These are phyloP conservation scores for Strix uralensis DNA, from an alignment of 2,113 vertebrate genomes.

Conservation along the genomic window DNA sequence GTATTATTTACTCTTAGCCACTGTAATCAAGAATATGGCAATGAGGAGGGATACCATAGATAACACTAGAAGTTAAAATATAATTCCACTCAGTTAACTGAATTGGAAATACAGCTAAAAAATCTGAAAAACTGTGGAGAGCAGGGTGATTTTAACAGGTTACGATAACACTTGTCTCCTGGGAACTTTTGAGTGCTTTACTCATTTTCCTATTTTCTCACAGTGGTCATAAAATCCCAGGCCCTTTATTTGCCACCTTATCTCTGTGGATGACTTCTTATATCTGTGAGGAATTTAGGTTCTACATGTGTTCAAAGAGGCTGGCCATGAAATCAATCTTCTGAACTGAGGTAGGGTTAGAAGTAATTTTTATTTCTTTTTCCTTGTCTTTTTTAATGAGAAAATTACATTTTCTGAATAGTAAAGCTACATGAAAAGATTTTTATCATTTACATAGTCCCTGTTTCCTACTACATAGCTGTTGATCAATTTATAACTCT, in stretches of 20 bases:
- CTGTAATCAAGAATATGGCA: background rate
- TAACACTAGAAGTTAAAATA: background rate
- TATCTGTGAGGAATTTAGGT: background rate
- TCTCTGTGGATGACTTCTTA: background rate
- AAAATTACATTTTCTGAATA: background rate
- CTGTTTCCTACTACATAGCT: background rate
- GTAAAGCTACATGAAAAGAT: background rate
- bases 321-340: background rate
- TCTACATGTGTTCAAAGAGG: background rate
- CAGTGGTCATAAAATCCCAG: background rate
- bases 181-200: background rate
- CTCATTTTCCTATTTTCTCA: background rate
- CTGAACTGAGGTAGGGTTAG: background rate
- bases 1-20: background rate
- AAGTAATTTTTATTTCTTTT: background rate
- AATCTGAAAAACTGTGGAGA: background rate
- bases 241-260: background rate
- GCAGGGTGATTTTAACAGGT: background rate
- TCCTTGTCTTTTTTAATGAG: background rate
- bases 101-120: background rate
- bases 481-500: background rate
- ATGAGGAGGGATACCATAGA: background rate
- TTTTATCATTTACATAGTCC: background rate
- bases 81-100: background rate
- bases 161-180: background rate